Percentiles rank a stretch among this genome's conserved stretches.
Conservation (phyloP, 2,888 invertebrate species). For the Venusia cambrica region DNA sequence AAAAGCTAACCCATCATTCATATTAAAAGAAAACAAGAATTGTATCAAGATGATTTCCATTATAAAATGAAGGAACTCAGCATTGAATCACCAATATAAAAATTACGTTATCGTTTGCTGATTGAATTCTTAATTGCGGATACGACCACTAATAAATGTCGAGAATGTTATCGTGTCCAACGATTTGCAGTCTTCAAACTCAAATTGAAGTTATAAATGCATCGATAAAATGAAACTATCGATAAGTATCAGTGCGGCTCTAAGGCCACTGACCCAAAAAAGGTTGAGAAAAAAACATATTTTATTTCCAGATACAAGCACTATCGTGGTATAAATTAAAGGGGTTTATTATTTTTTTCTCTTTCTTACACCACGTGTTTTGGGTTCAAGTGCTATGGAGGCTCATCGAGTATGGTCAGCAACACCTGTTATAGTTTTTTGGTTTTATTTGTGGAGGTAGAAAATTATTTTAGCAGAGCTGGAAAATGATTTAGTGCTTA, state of each 20-base stretch:
- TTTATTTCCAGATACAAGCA: slow-evolving; percentile 77
- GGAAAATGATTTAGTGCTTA: no score
- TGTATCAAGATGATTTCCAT: no score
- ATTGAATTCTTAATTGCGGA: slow-evolving; percentile 5
- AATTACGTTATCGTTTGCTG: neutral
- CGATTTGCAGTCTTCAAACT: slow-evolving; percentile 4
- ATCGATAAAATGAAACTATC: slow-evolving; percentile 8
- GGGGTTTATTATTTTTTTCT: slow-evolving; percentile 75
- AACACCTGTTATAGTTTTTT: slow-evolving; percentile 34
- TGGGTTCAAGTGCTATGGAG: slow-evolving; percentile 51
- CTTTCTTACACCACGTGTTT: slow-evolving; percentile 72
- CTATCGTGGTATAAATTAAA: slow-evolving; percentile 80
- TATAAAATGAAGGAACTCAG: no score
- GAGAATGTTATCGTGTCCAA: neutral
- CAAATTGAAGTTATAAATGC: no score
- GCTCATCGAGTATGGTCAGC: slow-evolving; percentile 57
- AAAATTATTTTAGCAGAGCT: slow-evolving; percentile 2
- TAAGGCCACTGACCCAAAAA: slow-evolving; percentile 74
- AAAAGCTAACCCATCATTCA: no score
- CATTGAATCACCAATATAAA: neutral
- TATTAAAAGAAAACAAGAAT: no score
- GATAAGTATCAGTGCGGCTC: slow-evolving; percentile 46
- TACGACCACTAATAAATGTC: slow-evolving; percentile 1
- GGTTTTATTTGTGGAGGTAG: slow-evolving; percentile 9
- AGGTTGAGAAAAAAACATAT: slow-evolving; percentile 65